phyloP scores from a whole-genome alignment of 2,888 invertebrate genomes.

The Rosalia funebris region DNA sequence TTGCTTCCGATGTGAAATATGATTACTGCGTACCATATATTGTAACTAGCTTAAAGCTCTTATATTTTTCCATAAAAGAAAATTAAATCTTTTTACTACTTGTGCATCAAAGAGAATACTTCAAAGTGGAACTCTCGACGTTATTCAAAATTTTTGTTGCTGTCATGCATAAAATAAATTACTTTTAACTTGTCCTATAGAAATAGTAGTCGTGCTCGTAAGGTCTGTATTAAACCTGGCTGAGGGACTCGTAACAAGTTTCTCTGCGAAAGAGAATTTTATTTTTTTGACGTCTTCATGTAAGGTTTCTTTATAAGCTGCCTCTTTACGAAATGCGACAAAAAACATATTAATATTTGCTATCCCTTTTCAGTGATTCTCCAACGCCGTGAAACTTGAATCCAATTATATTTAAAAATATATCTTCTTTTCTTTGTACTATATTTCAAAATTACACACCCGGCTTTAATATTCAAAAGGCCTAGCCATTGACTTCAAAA shows the following conservation, averaged over 20 bases:
- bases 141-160: constrained; percentile 43
- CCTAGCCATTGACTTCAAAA: too few relatives aligned
- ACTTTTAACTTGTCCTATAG: constrained; percentile 38
- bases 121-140: constrained; percentile 40
- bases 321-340: too few relatives aligned
- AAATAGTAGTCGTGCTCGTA: constrained; percentile 15
- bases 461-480: too few relatives aligned
- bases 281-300: neutral
- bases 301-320: neutral
- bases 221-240: constrained; percentile 17
- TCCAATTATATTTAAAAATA: too few relatives aligned
- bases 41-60: constrained; percentile 42
- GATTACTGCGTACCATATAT: constrained; percentile 36
- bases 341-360: too few relatives aligned
- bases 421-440: too few relatives aligned
- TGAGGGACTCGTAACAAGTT: neutral
- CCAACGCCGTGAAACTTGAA: too few relatives aligned
- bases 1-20: constrained; percentile 28
- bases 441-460: too few relatives aligned
- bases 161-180: constrained; percentile 44
- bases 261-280: neutral
- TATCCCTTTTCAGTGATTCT: too few relatives aligned
- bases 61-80: constrained; percentile 41
- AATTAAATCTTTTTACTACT: constrained; percentile 42
- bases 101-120: constrained; percentile 41